A percentile compares a stretch with the other conserved stretches of the same genome.
Conservation (phyloP, 1,140 invertebrate species). For the Drosophila nigromelanica region DNA sequence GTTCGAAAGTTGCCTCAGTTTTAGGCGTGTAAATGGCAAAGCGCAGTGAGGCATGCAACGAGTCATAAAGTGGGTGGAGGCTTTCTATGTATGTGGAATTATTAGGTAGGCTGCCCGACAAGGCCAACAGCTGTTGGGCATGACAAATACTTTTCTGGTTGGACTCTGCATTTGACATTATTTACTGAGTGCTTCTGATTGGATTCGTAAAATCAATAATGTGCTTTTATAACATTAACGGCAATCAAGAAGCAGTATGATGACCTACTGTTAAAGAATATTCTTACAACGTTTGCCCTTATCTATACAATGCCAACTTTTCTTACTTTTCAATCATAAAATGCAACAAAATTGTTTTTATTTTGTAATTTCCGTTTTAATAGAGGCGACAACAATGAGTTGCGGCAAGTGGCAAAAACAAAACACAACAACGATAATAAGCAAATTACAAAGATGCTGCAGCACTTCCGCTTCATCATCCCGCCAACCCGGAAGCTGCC, state of each 20-base stretch:
- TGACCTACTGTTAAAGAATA: background rate
- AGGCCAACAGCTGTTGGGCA: constrained; percentile 24
- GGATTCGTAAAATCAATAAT: constrained; percentile 12
- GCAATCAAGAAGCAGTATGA: background rate
- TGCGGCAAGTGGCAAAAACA: constrained; percentile 9
- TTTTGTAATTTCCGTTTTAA: constrained; percentile 38
- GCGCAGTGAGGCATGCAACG: constrained; percentile 41
- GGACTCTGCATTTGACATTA: constrained; percentile 20
- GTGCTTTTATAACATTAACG: background rate
- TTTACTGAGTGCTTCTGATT: background rate
- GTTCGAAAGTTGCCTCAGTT: constrained; percentile 13
- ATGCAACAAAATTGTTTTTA: constrained; percentile 17
- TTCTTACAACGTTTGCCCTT: background rate
- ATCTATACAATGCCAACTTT: too few relatives aligned
- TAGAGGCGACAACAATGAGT: constrained; percentile 26
- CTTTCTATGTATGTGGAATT: constrained; percentile 1
- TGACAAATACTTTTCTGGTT: constrained; percentile 34
- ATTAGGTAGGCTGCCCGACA: constrained; percentile 4
- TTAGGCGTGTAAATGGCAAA: constrained; percentile 35
- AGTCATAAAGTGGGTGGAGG: constrained; percentile 19
- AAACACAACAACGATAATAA: constrained; percentile 49
- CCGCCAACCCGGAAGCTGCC: background rate
- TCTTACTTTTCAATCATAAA: constrained; percentile 23
- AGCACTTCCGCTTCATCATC: background rate
- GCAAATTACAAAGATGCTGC: constrained; percentile 61